These are phyloP conservation scores for Stegophylla sp. DNA, from an alignment of 2,888 invertebrate genomes.

Conservation along the genomic window DNA sequence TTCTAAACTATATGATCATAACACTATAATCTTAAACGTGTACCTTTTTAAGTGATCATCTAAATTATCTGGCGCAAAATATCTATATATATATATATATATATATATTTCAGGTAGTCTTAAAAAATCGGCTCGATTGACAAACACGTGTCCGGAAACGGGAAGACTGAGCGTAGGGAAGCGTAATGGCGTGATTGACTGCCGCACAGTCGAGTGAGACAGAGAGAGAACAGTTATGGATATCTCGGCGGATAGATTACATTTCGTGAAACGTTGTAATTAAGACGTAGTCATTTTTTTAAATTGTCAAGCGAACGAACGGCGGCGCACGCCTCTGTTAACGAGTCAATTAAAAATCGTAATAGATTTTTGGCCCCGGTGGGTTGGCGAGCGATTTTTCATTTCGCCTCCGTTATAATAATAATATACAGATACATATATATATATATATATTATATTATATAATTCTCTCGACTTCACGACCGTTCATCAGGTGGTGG, in stretches of 20 bases:
- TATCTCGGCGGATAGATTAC: slow-evolving; percentile 43
- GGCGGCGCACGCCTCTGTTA: slow-evolving; percentile 43
- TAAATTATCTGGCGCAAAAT: no score
- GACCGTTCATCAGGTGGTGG: no score
- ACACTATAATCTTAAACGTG: no score
- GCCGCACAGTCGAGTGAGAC: slow-evolving; percentile 24
- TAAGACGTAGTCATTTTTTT: slow-evolving; percentile 59
- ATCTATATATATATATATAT: no score
- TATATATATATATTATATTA: background rate
- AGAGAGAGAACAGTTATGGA: background rate
- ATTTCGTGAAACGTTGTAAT: slow-evolving; percentile 48
- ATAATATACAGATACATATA: background rate
- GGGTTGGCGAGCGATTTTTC: slow-evolving; percentile 53
- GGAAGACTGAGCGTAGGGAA: slow-evolving; percentile 4
- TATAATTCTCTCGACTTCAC: background rate
- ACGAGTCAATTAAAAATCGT: slow-evolving; percentile 58
- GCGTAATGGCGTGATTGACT: slow-evolving; percentile 24
- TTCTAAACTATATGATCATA: no score
- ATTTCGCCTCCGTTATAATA: slow-evolving; percentile 14
- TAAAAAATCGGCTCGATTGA: no score
- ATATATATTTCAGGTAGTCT: no score
- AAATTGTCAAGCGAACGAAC: slow-evolving; percentile 52
- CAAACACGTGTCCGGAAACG: slow-evolving; percentile 13
- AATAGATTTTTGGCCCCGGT: slow-evolving; percentile 51
- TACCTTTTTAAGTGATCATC: no score